Evolutionary conservation across 2,888 invertebrate genomes (phyloP), one percentile per base, ranked within the genome.

Genomic region (Crematogaster levior): DNA sequence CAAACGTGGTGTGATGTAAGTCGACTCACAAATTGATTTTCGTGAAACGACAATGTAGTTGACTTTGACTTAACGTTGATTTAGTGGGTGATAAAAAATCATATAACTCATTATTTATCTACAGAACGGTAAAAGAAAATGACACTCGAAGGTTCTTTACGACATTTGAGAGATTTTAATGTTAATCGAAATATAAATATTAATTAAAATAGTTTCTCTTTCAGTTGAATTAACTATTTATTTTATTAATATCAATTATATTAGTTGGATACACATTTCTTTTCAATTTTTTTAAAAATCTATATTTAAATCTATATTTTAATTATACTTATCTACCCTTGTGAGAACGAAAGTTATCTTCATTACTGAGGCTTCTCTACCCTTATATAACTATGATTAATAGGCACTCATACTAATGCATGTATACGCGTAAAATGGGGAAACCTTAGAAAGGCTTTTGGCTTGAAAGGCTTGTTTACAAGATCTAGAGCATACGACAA

Each of bases 281-380:
- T 0, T 2, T 15, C 7, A 43, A 56, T 15, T 48, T 48, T 27
- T 65, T 18, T 46, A n/a, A n/a, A n/a, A n/a, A n/a, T n/a, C n/a
- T n/a, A n/a, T n/a, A n/a, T n/a, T n/a, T n/a, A n/a, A n/a, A 37
- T 24, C 18, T 56, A 70, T 68, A 56, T 24, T 56, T 46, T 68
- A 24, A 18, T 56, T 56, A 12, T 43, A 15, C 30, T 66, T 68
- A 34, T 18, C 18, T 56, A 27, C 24, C 9, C 15, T 40, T 4
- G 40, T 43, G 30, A 53, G 53, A 75, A 75, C 27, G 40, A 75
- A 75, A 66, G 66, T 75, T 65, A 75, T 66, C 53, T 75, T 75
- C 15, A 53, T 75, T 53, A 75, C 34, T 21, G 18, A 34, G 53
- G 40, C 21, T 56, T 66, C 30, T 21, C 53, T 53, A 43, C 40